These are phyloP conservation scores for Chrysolina oricalcia DNA, from an alignment of 2,888 invertebrate genomes.

Conservation along the genomic window DNA sequence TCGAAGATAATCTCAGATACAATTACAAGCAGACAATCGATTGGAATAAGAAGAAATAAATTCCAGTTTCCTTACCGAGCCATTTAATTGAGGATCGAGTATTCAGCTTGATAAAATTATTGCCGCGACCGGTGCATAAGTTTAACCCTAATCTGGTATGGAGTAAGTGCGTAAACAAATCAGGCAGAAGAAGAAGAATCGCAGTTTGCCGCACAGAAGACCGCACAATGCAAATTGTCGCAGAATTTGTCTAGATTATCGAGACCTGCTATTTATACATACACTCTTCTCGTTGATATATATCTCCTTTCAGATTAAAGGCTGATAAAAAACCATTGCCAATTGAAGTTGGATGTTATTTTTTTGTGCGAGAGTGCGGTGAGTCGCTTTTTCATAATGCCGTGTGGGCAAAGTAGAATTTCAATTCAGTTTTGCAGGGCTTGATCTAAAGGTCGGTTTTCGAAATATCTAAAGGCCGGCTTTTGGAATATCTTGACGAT, in stretches of 20 bases:
- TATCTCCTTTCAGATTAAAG: conserved; percentile 52
- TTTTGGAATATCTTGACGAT: no score
- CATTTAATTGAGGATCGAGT: conserved; percentile 69
- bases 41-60: conserved; percentile 64
- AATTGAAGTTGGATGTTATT: conserved; percentile 7
- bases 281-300: conserved; percentile 52
- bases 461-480: no score
- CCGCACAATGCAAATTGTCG: conserved; percentile 72
- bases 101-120: conserved; percentile 68
- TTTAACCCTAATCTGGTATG: conserved; percentile 70
- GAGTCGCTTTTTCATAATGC: background rate
- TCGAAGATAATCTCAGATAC: conserved; percentile 62
- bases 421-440: no score
- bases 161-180: conserved; percentile 69
- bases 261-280: conserved; percentile 57
- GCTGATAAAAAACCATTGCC: conserved; percentile 40
- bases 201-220: conserved; percentile 62
- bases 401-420: background rate
- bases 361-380: background rate
- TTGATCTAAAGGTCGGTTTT: no score
- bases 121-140: conserved; percentile 65
- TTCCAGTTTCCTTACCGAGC: conserved; percentile 61
- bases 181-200: conserved; percentile 57
- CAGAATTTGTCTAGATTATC: conserved; percentile 72
- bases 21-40: conserved; percentile 62